phyloP scores from a whole-genome alignment of 1,140 invertebrate species.

The Aphidius ervi region DNA sequence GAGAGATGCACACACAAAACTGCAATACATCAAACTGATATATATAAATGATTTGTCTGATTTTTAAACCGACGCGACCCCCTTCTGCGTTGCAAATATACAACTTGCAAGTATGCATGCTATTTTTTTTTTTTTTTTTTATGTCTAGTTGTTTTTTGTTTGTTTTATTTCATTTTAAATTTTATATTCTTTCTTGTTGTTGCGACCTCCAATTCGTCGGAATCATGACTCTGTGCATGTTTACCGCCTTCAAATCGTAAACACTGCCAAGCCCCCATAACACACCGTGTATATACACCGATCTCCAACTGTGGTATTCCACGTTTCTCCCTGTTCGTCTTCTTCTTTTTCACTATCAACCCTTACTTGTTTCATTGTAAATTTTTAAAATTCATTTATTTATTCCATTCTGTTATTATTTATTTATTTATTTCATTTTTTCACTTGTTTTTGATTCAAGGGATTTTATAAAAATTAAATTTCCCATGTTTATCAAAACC shows the following conservation, averaged over 20 bases:
- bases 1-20: not conserved
- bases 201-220: constrained; percentile 18
- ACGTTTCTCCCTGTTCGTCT: too few species aligned
- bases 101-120: not conserved
- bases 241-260: constrained; percentile 18
- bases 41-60: constrained; percentile 16
- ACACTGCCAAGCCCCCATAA: not conserved
- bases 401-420: too few species aligned
- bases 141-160: not conserved
- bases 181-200: not conserved
- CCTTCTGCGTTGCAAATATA: constrained; percentile 21
- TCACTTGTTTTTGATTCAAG: too few species aligned
- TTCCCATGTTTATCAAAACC: too few species aligned
- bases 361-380: too few species aligned
- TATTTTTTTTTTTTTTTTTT: not conserved
- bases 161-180: too few species aligned
- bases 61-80: constrained; percentile 14
- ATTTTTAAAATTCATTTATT: too few species aligned
- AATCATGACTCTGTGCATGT: constrained; percentile 24
- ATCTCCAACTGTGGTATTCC: too few species aligned
- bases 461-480: too few species aligned
- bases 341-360: too few species aligned
- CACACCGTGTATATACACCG: too few species aligned
- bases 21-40: constrained; percentile 20
- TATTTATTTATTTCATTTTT: too few species aligned